Evolutionary conservation across 2,797 vertebrate genomes (phyloP).

Genomic region (Potorous gilbertii): DNA sequence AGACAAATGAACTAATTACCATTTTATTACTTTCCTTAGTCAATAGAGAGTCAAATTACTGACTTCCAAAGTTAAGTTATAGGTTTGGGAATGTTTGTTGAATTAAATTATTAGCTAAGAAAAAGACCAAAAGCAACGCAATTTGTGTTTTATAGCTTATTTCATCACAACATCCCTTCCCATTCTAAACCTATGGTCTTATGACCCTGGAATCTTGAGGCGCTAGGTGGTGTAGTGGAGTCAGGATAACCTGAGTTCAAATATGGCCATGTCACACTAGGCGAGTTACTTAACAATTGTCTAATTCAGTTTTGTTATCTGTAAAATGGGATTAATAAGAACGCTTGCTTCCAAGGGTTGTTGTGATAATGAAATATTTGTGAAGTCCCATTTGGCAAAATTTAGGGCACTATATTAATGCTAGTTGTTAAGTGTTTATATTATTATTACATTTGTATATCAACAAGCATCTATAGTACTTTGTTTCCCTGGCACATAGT

Average conservation of each 20-base stretch:
- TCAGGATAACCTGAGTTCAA: background rate
- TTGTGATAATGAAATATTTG: background rate
- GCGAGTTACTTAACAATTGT: background rate
- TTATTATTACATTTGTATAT: background rate
- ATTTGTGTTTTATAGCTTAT: background rate
- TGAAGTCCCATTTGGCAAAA: background rate
- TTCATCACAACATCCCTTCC: background rate
- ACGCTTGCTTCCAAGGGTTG: background rate
- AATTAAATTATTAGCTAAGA: background rate
- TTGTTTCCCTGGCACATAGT: background rate
- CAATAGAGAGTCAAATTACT: background rate
- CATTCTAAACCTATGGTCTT: background rate
- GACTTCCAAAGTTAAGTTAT: background rate
- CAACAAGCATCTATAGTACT: background rate
- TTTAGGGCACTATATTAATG: background rate
- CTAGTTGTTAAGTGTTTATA: background rate
- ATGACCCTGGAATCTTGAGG: background rate
- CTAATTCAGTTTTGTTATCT: background rate
- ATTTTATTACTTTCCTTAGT: background rate
- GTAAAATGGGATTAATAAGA: background rate
- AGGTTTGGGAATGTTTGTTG: background rate
- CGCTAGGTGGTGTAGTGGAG: background rate
- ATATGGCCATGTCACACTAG: background rate
- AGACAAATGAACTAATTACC: background rate
- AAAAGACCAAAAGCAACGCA: background rate